Conservation (phyloP, 92 coral and sea anemone species). For the Heliopora coerulea region DNA sequence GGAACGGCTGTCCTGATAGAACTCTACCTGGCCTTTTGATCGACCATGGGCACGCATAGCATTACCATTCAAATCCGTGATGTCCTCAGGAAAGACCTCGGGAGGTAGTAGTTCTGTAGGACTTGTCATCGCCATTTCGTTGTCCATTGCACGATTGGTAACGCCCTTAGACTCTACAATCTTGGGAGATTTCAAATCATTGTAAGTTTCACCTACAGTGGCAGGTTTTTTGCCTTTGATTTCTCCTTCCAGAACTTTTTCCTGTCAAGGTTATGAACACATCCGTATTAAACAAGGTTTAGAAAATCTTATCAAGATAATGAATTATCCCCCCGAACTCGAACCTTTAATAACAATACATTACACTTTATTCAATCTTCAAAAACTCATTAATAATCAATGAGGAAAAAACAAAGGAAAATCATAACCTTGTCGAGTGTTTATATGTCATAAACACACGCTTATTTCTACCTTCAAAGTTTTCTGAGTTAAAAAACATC, state of each 20-base stretch:
- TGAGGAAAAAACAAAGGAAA: too few relatives aligned
- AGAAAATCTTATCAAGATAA: background rate
- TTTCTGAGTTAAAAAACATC: too few relatives aligned
- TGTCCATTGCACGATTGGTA: constrained; percentile 25
- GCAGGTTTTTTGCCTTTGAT: background rate
- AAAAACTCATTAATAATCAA: too few relatives aligned
- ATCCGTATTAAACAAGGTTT: background rate
- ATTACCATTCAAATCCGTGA: constrained; percentile 32
- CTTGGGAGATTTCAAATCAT: too few relatives aligned
- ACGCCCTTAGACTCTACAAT: constrained; percentile 1
- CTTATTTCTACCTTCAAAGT: too few relatives aligned
- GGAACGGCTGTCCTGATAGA: background rate
- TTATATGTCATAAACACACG: too few relatives aligned
- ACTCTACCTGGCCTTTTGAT: background rate
- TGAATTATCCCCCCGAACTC: too few relatives aligned
- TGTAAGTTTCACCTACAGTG: background rate
- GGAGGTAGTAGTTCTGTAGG: constrained; percentile 36
- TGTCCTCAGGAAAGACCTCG: constrained; percentile 32
- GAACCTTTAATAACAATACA: too few relatives aligned
- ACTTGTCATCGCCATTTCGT: constrained; percentile 29
- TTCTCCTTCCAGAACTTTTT: constrained; percentile 11
- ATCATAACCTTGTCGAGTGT: too few relatives aligned
- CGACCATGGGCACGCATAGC: background rate
- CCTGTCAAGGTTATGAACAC: constrained; percentile 9
- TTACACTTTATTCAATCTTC: too few relatives aligned